Evolutionary conservation across 1,140 invertebrate genomes (phyloP).

Genomic region (Apis florea): DNA sequence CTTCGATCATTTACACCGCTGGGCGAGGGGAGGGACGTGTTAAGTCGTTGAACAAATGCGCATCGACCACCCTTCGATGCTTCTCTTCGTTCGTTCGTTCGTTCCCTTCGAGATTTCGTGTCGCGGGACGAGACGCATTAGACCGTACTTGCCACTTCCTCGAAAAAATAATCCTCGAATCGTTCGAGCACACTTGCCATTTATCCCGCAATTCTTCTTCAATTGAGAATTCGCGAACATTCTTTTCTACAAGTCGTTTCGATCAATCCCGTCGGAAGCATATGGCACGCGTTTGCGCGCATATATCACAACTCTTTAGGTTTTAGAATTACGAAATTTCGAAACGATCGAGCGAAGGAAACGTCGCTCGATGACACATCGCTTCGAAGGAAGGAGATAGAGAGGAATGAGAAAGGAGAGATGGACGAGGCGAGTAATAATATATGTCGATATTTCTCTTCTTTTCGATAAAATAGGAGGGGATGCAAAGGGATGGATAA

Average conservation of each 20-base stretch:
- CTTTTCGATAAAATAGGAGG: not conserved
- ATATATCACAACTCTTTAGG: too few species aligned
- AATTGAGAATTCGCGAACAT: too few species aligned
- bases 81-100: not conserved
- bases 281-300: too few species aligned
- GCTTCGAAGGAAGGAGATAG: too few species aligned
- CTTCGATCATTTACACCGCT: not conserved
- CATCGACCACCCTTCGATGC: conserved; percentile 6
- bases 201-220: not conserved
- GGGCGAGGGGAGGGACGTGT: not conserved
- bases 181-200: not conserved
- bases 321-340: too few species aligned
- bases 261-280: too few species aligned
- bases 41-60: conserved; percentile 25
- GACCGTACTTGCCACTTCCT: conserved; percentile 20
- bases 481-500: not conserved
- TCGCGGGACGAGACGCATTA: not conserved
- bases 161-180: not conserved
- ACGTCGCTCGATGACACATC: too few species aligned
- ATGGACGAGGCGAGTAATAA: too few species aligned
- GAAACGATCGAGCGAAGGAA: too few species aligned
- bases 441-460: not conserved
- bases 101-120: not conserved
- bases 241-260: too few species aligned
- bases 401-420: too few species aligned